Evolutionary conservation across 1,140 invertebrate species (phyloP), one percentile per base, ranked within the genome.

Genomic region (Oreohelix idahoensis): DNA sequence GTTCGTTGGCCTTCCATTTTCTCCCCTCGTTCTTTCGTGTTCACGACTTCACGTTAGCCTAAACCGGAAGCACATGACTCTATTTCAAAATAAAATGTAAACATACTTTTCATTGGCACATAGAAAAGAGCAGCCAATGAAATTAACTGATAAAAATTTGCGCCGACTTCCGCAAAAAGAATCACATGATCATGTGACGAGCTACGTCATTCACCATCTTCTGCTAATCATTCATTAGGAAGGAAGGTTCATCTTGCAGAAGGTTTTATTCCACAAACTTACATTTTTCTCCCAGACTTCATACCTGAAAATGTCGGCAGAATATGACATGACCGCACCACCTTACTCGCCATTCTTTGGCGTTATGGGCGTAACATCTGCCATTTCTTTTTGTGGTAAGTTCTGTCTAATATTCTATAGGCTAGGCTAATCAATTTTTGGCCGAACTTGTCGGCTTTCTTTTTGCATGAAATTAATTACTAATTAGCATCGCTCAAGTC

Each of bases 301-400:
- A 66, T 35, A 8, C 8, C 11, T 76, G 71, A 84, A 78, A 76
- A 86, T 86, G 84, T 73, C 84, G 36, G 84, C 77, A 13, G 74
- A 84, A 66, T 66, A 66, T 32, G 20, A 35, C 29, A 84, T 85
- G 35, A 85, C 86, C 23, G 78, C 84, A 70, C 92, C 92, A 76
- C 87, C 91, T 75, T 93, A 93, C 86, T 87, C 91, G 69, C 88
- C 91, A 51, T 99, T 99, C 94, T 99, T 99, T 93, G 98, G 98
- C 93, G 97, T 98, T 89, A 99, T 99, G 97, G 98, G 98, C 92
- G 97, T 97, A 89, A 97, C 98, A 91, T 96, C 98, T 86, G 98
- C 98, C 88, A 99, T 99, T 94, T 97, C 99, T 92, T 99, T 99
- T 94, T 98, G 97, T 94, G 96, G 97, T 98, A 94, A 96, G 96